These are phyloP conservation scores for Pollenia griseotomentosa DNA, from an alignment of 2,888 invertebrate genomes.

Conservation along the genomic window DNA sequence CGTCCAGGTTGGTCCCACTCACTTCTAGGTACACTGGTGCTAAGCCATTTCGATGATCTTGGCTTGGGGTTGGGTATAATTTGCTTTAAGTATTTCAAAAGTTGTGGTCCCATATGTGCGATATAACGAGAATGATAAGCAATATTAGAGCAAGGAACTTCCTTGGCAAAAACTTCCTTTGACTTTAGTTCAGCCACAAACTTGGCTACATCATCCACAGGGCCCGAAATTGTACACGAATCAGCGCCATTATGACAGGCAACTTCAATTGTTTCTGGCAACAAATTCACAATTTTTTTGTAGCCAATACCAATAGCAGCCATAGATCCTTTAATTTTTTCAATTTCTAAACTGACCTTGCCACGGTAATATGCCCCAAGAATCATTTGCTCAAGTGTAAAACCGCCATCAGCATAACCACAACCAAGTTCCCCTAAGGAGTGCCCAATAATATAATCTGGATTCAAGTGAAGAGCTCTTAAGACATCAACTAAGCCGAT, in stretches of 20 bases:
- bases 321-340: constrained; percentile 91
- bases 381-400: constrained; percentile 94
- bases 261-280: constrained; percentile 90
- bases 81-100: constrained; percentile 87
- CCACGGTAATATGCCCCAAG: constrained; percentile 93
- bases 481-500: constrained; percentile 88
- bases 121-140: constrained; percentile 95
- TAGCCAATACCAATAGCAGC: constrained; percentile 92
- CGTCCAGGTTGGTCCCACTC: constrained; percentile 89
- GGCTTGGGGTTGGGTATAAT: constrained; percentile 88
- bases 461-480: constrained; percentile 86
- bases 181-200: constrained; percentile 88
- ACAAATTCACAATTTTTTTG: constrained; percentile 85
- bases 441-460: constrained; percentile 92
- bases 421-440: constrained; percentile 97
- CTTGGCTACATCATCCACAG: constrained; percentile 87
- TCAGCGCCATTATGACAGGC: constrained; percentile 94
- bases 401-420: constrained; percentile 96
- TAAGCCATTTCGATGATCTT: constrained; percentile 91
- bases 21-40: constrained; percentile 90
- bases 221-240: constrained; percentile 95
- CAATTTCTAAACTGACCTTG: constrained; percentile 89
- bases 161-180: constrained; percentile 90
- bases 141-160: constrained; percentile 93
- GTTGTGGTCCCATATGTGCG: constrained; percentile 87